Base-by-base conservation (phyloP, 1,140 invertebrate genomes). In the Myzus persicae region DNA sequence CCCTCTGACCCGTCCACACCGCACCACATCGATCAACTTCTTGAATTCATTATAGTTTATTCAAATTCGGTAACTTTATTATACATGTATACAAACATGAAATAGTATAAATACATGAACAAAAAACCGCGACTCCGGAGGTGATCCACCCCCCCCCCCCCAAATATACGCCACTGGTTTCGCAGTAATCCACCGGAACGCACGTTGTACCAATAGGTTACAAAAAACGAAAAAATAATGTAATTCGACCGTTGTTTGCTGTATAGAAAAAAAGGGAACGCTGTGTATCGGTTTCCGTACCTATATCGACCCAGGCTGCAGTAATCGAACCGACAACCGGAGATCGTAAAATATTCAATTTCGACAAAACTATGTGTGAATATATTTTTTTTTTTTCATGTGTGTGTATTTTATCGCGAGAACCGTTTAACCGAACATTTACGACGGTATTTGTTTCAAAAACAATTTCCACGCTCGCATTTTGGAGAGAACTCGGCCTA, bases 381-480 rank as follows among this genome's bases (percentile, higher is more conserved):
- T 44, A 42, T 91, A n/a, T 76, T 76, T 46, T 36, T 82, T 46
- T 36, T 82, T 82, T 91, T 18, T 0, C 54, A n/a, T 31, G 59
- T 18, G 31, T 20, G 31, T n/a, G 8, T 76, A 76, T 76, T 76
- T 76, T n/a, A 76, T 76, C 59, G 7, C 24, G 18, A 91, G 20
- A 76, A 46, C 90, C 9, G 76, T 92, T 84, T 84, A 84, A 82
- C 59, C 40, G n/a, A 24, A 20, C 46, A 51, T 92, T 82, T 92
- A 92, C 76, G 91, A 82, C 20, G 91, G 31, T 48, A 82, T 92
- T 92, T 48, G 44, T 92, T 92, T 92, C 90, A 20, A 82, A 91
- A 91, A 81, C 48, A 46, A 76, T 91, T 24, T 82, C 90, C 90
- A 44, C 90, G 67, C 20, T 46, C 31, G 44, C 36, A 81, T 91